A percentile compares a stretch with the other conserved stretches of the same genome.
Evolutionary conservation across 2,113 vertebrate species (phyloP).

Genomic region (Brevimyrus niger): DNA sequence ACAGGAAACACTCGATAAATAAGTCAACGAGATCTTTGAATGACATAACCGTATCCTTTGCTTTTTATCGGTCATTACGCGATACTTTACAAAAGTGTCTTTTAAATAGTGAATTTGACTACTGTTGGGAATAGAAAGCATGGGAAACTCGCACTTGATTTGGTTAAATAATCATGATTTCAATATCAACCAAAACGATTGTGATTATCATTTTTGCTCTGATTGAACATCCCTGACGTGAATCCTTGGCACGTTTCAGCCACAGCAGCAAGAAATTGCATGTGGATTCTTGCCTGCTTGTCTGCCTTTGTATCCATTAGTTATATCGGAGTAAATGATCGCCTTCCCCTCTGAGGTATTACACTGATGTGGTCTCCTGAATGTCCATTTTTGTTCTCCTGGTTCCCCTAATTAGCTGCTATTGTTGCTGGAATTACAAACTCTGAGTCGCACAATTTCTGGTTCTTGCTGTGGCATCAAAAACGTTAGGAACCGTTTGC

Average conservation of each 20-base stretch:
- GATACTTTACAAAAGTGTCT: neutral
- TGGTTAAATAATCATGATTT: neutral
- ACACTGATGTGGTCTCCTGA: neutral
- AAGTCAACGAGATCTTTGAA: neutral
- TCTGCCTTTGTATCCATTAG: neutral
- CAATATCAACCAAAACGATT: neutral
- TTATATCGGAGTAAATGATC: neutral
- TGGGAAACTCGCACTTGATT: neutral
- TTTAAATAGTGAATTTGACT: neutral
- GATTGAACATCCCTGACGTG: neutral
- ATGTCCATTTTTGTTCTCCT: neutral
- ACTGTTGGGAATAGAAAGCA: neutral
- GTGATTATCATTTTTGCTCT: neutral
- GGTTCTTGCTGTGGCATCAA: neutral
- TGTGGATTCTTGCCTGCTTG: neutral
- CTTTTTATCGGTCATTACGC: neutral
- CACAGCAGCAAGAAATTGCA: neutral
- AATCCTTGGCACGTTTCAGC: neutral
- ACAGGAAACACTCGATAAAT: neutral
- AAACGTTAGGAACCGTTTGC: neutral
- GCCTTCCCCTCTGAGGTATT: neutral
- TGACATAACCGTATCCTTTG: neutral
- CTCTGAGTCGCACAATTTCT: neutral
- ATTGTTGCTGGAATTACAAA: neutral
- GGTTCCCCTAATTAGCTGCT: neutral